Evolutionary conservation across 2,888 invertebrate genomes (phyloP).

Genomic region (Leucozona laternaria): DNA sequence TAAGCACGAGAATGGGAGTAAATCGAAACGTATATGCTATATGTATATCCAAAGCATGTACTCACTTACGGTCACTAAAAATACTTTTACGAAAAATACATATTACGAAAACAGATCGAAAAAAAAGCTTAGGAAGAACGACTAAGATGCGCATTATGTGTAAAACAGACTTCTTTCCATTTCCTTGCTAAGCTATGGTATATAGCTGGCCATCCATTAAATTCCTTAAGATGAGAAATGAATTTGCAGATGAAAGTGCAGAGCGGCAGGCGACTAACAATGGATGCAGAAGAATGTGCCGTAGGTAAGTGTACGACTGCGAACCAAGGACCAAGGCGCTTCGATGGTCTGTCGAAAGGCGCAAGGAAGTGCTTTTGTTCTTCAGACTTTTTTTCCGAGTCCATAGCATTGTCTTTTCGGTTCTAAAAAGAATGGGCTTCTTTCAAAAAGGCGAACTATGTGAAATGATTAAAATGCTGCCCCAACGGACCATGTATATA

Average conservation of each 20-base stretch:
- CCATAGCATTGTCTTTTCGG: slow-evolving; percentile 53
- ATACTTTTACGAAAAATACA: slow-evolving; percentile 1
- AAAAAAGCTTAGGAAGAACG: slow-evolving; percentile 12
- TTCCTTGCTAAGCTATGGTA: slow-evolving; percentile 14
- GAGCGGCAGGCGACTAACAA: slow-evolving; percentile 40
- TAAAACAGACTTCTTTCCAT: slow-evolving; percentile 44
- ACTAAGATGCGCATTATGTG: slow-evolving; percentile 53
- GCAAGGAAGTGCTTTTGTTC: slow-evolving; percentile 54
- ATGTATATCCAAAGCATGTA: neutral
- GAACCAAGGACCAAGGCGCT: slow-evolving; percentile 1
- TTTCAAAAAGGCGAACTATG: slow-evolving; percentile 23
- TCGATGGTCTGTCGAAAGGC: neutral
- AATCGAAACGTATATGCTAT: slow-evolving; percentile 32
- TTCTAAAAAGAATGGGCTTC: slow-evolving; percentile 27
- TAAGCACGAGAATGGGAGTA: slow-evolving; percentile 36
- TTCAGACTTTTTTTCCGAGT: slow-evolving; percentile 48
- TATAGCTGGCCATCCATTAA: slow-evolving; percentile 65
- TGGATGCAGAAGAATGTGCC: slow-evolving; percentile 25
- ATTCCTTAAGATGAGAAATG: slow-evolving; percentile 67
- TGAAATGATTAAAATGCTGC: slow-evolving; percentile 66
- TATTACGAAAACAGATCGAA: neutral
- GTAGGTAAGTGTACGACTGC: neutral
- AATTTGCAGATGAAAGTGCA: slow-evolving; percentile 53
- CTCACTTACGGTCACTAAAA: slow-evolving; percentile 44
- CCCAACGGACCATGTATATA: slow-evolving; percentile 19